Evolutionary conservation across 2,113 vertebrate genomes (phyloP).

Genomic region (Ophthalmolycus amberensis): DNA sequence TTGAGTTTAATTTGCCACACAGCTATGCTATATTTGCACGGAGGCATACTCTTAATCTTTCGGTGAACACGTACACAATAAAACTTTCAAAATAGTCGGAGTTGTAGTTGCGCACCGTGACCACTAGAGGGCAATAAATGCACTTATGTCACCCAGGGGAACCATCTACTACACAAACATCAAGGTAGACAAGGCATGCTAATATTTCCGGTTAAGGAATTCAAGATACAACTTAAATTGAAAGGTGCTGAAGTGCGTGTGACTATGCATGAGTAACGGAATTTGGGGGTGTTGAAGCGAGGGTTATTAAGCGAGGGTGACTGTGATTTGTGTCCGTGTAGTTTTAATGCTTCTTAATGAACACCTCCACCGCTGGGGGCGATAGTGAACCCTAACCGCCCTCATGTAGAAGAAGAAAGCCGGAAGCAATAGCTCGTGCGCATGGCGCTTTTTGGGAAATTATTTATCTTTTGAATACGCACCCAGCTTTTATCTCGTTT

Average conservation of each 20-base stretch:
- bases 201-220: neutral
- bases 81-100: neutral
- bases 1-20: neutral
- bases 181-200: neutral
- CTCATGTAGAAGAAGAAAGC: slow-evolving; percentile 45
- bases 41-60: neutral
- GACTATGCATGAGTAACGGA: neutral
- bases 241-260: neutral
- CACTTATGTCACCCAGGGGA: neutral
- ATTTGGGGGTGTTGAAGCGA: neutral
- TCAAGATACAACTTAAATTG: neutral
- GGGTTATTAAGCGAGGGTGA: neutral
- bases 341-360: neutral
- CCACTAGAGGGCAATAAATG: neutral
- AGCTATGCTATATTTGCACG: too few relatives aligned
- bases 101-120: neutral
- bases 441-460: slow-evolving; percentile 70
- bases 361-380: neutral
- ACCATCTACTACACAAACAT: neutral
- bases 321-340: too few relatives aligned
- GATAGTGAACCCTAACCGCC: neutral
- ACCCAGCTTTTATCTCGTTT: neutral
- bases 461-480: slow-evolving; percentile 19
- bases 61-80: neutral
- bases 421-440: slow-evolving; percentile 43